Conservation (phyloP, 1,140 invertebrate species). For the Contarinia nasturtii region DNA sequence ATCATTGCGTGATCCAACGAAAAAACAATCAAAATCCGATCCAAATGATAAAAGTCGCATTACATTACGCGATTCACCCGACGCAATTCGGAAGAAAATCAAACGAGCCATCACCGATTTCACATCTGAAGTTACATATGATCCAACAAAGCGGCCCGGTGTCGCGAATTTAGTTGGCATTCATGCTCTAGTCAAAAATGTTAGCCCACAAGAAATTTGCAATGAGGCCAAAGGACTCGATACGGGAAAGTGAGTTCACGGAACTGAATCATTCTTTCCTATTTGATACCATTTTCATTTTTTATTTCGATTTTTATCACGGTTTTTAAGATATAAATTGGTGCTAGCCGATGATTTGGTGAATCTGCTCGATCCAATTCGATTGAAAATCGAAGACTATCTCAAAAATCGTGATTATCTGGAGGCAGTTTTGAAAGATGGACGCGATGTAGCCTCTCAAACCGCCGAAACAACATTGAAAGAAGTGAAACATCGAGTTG, state of each 20-base stretch:
- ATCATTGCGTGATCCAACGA: slow-evolving; percentile 62
- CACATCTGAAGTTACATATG: slow-evolving; percentile 63
- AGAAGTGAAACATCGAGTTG: slow-evolving; percentile 46
- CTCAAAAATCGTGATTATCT: slow-evolving; percentile 43
- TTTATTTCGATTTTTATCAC: no score
- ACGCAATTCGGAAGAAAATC: slow-evolving; percentile 59
- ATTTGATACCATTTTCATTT: slow-evolving; percentile 3
- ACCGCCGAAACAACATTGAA: slow-evolving; percentile 47
- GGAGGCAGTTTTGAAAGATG: slow-evolving; percentile 42
- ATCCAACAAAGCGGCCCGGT: slow-evolving; percentile 57
- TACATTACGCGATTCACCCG: slow-evolving; percentile 59
- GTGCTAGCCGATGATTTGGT: slow-evolving; percentile 53
- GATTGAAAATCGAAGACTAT: slow-evolving; percentile 34
- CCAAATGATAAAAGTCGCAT: slow-evolving; percentile 57
- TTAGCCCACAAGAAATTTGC: slow-evolving; percentile 49
- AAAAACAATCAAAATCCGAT: slow-evolving; percentile 98
- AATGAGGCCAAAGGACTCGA: slow-evolving; percentile 42
- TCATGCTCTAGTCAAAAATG: slow-evolving; percentile 53
- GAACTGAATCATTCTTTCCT: not conserved
- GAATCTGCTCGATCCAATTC: slow-evolving; percentile 53
- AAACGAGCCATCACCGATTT: slow-evolving; percentile 88
- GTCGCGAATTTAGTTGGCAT: slow-evolving; percentile 78
- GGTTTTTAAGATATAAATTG: slow-evolving; percentile 56
- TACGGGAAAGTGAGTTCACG: slow-evolving; percentile 41
- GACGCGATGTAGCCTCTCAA: slow-evolving; percentile 42